Evolutionary conservation across 2,888 invertebrate genomes (phyloP).

Genomic region (Pharmacophagus antenor): DNA sequence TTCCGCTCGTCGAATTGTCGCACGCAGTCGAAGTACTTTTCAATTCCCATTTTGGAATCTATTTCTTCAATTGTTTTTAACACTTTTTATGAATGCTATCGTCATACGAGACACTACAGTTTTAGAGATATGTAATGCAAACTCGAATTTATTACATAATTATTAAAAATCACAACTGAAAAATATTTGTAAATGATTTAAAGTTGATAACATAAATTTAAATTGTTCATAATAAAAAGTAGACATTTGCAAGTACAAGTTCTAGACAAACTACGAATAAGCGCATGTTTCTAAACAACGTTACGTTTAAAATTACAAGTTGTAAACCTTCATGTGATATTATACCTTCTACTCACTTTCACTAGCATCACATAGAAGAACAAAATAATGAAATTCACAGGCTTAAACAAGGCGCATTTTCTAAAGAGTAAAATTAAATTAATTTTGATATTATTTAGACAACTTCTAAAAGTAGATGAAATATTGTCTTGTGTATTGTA

Average conservation of each 20-base stretch:
- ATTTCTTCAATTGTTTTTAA: conserved; percentile 43
- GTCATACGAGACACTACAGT: background rate
- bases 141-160: background rate
- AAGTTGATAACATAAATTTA: no score
- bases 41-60: conserved; percentile 67
- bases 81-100: background rate
- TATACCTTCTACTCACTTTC: background rate
- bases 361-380: background rate
- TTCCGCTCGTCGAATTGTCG: conserved; percentile 62
- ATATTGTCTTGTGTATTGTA: background rate
- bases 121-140: background rate
- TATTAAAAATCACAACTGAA: no score
- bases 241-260: no score
- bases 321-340: no score
- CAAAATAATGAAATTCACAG: background rate
- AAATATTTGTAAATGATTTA: no score
- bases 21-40: conserved; percentile 72
- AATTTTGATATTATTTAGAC: no score
- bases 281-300: no score
- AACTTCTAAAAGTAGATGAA: no score
- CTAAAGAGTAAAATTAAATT: background rate
- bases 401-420: background rate
- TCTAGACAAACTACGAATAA: no score
- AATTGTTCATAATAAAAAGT: no score
- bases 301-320: no score